Evolutionary conservation across 2,113 vertebrate genomes (phyloP), one percentile per base, ranked within the genome.

Genomic region (Eolophus roseicapilla): DNA sequence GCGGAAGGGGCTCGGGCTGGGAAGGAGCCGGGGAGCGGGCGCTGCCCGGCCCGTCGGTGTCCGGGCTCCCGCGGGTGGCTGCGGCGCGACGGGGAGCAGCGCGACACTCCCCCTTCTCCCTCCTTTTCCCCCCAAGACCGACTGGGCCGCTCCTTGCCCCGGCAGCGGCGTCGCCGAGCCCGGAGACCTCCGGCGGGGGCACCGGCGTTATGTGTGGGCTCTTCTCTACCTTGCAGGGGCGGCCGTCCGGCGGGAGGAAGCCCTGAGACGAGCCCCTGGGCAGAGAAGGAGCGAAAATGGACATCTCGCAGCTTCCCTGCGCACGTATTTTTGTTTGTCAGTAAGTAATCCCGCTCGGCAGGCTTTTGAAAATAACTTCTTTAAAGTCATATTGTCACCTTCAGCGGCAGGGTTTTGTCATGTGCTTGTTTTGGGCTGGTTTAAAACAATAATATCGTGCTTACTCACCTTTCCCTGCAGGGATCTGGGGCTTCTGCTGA

Each of bases 341-440:
- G 96, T 97, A 97, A 96, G 96, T 97, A 75, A 81, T 50, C 63
- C 91, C 82, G 76, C 86, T 88, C 71, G 17, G 76, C 10, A 20
- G 59, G 75, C 57, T 76, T 76, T n/a, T 57, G 92, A 91, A 74
- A 88, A 8, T 8, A 67, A 81, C 76, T 88, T 65, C 76, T 86
- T 88, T 60, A 84, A 97, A 97, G 92, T 71, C 55, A 60, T 73
- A 64, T 62, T 31, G 63, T 62, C 74, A 64, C 68, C 86, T 88
- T 88, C 63, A 78, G 69, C 37, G 11, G 60, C 27, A 2, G 17
- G 47, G 83, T 31, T 60, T 70, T 60, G 9, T 92, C 91, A 44
- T 84, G 83, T 95, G 83, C 27, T 53, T 75, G 74, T 64, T 81
- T 88, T 52, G 73, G 11, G 20, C 47, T 18, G 1, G 29, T 35